Percentiles rank a stretch among this genome's conserved stretches.
Conservation (phyloP, 2,113 vertebrate species). For the Osmerus mordax region DNA sequence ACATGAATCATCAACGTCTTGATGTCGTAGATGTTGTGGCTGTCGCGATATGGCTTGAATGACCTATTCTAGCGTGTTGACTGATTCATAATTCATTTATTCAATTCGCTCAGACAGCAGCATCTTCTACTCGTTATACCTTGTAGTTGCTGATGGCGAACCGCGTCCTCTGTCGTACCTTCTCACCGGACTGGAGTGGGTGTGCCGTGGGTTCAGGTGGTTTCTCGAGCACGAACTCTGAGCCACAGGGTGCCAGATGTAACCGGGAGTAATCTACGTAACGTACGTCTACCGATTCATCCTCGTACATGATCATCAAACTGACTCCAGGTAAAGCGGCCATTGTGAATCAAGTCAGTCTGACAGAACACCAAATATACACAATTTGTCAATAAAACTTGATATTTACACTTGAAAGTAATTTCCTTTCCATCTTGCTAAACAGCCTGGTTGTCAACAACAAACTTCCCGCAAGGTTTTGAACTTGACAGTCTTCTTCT, state of each 20-base stretch:
- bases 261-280: constrained; percentile 71
- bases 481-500: too few species aligned
- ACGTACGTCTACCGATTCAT: constrained; percentile 77
- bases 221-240: constrained; percentile 78
- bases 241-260: constrained; percentile 82
- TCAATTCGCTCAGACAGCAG: background rate
- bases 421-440: background rate
- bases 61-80: too few species aligned
- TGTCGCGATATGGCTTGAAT: too few species aligned
- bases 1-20: too few species aligned
- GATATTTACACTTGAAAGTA: background rate
- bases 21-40: too few species aligned
- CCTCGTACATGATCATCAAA: constrained; percentile 76
- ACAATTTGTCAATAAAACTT: background rate
- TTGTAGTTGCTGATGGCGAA: constrained; percentile 79
- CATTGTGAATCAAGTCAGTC: background rate
- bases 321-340: background rate
- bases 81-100: background rate
- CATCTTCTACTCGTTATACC: constrained; percentile 53
- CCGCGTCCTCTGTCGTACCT: constrained; percentile 76
- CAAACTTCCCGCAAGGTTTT: background rate
- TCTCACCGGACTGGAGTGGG: constrained; percentile 64
- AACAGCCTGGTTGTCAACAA: background rate
- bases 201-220: constrained; percentile 54
- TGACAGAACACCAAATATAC: background rate